Percentiles rank a stretch among this genome's conserved stretches.
phyloP scores from a whole-genome alignment of 2,888 invertebrate species.

The Microdon myrmicae region DNA sequence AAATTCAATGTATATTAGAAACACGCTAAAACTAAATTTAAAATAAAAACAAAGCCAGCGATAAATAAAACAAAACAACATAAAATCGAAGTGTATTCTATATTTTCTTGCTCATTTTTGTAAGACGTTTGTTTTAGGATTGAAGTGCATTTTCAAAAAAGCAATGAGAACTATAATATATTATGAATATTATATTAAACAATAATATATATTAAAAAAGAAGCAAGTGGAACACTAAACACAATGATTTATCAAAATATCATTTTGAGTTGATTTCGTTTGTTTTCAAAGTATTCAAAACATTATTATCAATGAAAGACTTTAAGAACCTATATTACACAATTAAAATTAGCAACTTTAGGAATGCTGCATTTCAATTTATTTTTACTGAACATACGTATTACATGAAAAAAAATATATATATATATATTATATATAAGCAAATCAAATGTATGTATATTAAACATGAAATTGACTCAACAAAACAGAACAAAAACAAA shows the following conservation, averaged over 20 bases:
- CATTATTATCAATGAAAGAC: slow-evolving; percentile 42
- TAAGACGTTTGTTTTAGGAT: no score
- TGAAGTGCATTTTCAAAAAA: no score
- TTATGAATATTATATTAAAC: slow-evolving; percentile 4
- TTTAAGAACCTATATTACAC: slow-evolving; percentile 44
- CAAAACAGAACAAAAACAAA: slow-evolving; percentile 47
- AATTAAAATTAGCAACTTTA: slow-evolving; percentile 43
- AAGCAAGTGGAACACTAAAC: slow-evolving; percentile 28
- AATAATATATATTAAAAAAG: slow-evolving; percentile 11
- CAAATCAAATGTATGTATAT: slow-evolving; percentile 50
- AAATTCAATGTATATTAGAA: slow-evolving; percentile 50
- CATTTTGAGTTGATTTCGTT: not conserved
- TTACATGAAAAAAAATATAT: slow-evolving; percentile 33
- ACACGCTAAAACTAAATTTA: slow-evolving; percentile 30
- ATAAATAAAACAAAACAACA: slow-evolving; percentile 15
- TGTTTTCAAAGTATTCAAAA: slow-evolving; percentile 18
- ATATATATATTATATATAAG: slow-evolving; percentile 27
- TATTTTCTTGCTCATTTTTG: slow-evolving; percentile 39
- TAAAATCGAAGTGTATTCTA: slow-evolving; percentile 28
- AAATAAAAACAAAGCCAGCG: slow-evolving; percentile 8
- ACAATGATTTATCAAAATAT: slow-evolving; percentile 15
- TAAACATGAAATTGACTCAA: slow-evolving; percentile 48
- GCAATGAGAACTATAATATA: no score
- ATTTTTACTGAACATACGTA: slow-evolving; percentile 49
- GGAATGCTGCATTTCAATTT: slow-evolving; percentile 44